Percentiles rank a stretch among this genome's conserved stretches.
Evolutionary conservation across 92 coral and sea anemone species (phyloP).

Genomic region (Muricea muricata): DNA sequence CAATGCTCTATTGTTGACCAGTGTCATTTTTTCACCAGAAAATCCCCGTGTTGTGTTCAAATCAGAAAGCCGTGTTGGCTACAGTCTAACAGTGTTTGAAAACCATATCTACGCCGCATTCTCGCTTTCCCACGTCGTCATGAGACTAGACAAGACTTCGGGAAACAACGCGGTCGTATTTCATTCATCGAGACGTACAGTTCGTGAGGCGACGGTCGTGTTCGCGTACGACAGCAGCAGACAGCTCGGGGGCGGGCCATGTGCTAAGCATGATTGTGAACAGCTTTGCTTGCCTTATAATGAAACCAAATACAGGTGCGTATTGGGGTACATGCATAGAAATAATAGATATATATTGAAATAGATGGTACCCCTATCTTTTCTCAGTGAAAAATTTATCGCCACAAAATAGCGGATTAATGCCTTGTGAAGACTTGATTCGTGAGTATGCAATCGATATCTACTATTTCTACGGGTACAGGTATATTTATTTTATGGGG

Average conservation of each 20-base stretch:
- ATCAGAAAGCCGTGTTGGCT: too few species aligned
- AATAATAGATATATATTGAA: too few species aligned
- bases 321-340: too few species aligned
- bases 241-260: conserved; percentile 78
- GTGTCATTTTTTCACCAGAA: neutral
- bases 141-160: neutral
- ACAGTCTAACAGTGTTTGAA: conserved; percentile 71
- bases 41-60: neutral
- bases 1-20: neutral
- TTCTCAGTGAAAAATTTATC: too few species aligned
- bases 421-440: too few species aligned
- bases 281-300: conserved; percentile 84
- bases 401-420: too few species aligned
- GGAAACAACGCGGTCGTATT: neutral
- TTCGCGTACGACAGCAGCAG: conserved; percentile 74
- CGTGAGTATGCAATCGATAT: too few species aligned
- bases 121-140: neutral
- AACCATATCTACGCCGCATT: conserved; percentile 65
- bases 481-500: too few species aligned
- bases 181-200: neutral
- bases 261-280: conserved; percentile 73
- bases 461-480: too few species aligned
- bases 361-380: too few species aligned
- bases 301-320: conserved; percentile 67
- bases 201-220: conserved; percentile 59